A percentile compares a stretch with the other conserved stretches of the same genome.
These are phyloP conservation scores for Lathronympha strigana DNA, from an alignment of 2,888 invertebrate species.

Conservation along the genomic window DNA sequence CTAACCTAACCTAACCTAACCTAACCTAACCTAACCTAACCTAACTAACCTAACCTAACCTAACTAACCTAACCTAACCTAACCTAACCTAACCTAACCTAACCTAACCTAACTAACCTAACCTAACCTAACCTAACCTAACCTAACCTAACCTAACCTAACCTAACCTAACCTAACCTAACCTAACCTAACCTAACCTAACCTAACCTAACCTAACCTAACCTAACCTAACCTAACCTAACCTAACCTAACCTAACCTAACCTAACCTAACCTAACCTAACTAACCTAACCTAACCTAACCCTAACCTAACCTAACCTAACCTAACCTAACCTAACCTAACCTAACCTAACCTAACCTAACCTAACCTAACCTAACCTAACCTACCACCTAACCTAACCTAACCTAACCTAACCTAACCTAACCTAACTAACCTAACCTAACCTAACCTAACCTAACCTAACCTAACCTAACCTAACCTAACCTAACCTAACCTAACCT, in stretches of 20 bases:
- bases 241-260: conserved; percentile 32
- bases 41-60: conserved; percentile 44
- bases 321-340: conserved; percentile 21
- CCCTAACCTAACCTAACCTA: conserved; percentile 20
- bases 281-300: conserved; percentile 1
- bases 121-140: conserved; percentile 13
- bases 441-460: conserved; percentile 19
- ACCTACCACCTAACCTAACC: conserved; percentile 3
- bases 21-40: neutral
- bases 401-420: neutral
- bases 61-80: conserved; percentile 44
- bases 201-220: conserved; percentile 46
- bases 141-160: conserved; percentile 39
- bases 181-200: conserved; percentile 47
- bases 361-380: conserved; percentile 12
- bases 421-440: conserved; percentile 1
- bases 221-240: conserved; percentile 36
- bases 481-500: conserved; percentile 7
- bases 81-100: conserved; percentile 47
- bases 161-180: conserved; percentile 43
- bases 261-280: conserved; percentile 14
- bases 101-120: conserved; percentile 42
- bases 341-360: conserved; percentile 22
- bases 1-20: conserved; percentile 6
- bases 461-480: conserved; percentile 19